Conservation (phyloP, 2,888 invertebrate species). For the Eupithecia subumbrata region DNA sequence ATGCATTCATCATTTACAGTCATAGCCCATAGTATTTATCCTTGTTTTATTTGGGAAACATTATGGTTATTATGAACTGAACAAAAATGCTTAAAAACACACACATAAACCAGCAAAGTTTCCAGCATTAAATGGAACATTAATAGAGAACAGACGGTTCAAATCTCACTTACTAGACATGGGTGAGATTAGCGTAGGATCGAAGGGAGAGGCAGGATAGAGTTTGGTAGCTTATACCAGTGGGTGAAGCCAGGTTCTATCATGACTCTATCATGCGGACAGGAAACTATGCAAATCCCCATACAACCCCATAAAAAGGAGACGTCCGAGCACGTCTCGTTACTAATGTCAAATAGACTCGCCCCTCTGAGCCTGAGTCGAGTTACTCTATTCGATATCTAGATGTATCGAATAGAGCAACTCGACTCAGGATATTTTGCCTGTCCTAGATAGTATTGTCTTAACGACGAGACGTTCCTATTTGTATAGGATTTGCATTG, state of each 20-base stretch:
- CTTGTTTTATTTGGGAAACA: too few relatives aligned
- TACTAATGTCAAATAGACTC: too few relatives aligned
- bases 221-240: background rate
- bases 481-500: background rate
- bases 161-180: background rate
- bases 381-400: background rate
- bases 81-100: background rate
- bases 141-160: background rate
- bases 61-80: background rate
- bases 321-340: too few relatives aligned
- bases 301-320: too few relatives aligned
- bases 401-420: background rate
- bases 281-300: too few relatives aligned
- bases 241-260: background rate
- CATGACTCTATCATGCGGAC: too few relatives aligned
- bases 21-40: too few relatives aligned
- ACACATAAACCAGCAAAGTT: background rate
- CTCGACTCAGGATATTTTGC: background rate
- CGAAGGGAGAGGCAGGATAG: background rate
- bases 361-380: background rate
- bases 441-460: background rate
- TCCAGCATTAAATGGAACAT: background rate
- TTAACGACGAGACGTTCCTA: background rate
- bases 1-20: background rate
- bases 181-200: background rate